phyloP scores from a whole-genome alignment of 2,113 vertebrate genomes.

The Oryzias celebensis region DNA sequence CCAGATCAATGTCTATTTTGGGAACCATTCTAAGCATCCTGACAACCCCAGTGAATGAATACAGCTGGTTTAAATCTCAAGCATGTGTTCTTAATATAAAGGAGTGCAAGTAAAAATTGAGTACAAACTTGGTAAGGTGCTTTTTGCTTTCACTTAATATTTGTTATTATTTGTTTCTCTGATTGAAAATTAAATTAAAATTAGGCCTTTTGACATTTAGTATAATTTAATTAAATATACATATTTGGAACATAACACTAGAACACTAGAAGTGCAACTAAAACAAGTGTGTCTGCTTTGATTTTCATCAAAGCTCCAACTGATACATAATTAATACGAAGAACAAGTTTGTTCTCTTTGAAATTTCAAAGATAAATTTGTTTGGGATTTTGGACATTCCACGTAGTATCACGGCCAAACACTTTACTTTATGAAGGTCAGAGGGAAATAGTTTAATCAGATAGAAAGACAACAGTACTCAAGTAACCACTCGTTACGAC shows the following conservation, averaged over 20 bases:
- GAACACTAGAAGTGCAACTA: neutral
- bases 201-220: neutral
- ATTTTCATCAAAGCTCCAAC: neutral
- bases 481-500: too few relatives aligned
- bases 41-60: constrained; percentile 31
- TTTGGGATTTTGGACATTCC: too few relatives aligned
- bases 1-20: constrained; percentile 27
- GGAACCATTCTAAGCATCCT: constrained; percentile 14
- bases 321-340: neutral
- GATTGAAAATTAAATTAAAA: neutral
- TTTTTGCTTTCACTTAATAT: neutral
- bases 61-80: constrained; percentile 44
- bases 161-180: neutral
- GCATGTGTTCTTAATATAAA: constrained; percentile 2
- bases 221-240: neutral
- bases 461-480: too few relatives aligned
- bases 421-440: too few relatives aligned
- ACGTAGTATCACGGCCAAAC: too few relatives aligned
- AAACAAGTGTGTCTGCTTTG: neutral
- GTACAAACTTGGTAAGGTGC: neutral
- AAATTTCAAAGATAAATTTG: neutral
- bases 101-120: neutral
- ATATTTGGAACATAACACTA: neutral
- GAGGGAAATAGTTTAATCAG: too few relatives aligned
- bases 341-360: neutral